phyloP scores from a whole-genome alignment of 2,113 vertebrate species.

The Cepphus grylle region DNA sequence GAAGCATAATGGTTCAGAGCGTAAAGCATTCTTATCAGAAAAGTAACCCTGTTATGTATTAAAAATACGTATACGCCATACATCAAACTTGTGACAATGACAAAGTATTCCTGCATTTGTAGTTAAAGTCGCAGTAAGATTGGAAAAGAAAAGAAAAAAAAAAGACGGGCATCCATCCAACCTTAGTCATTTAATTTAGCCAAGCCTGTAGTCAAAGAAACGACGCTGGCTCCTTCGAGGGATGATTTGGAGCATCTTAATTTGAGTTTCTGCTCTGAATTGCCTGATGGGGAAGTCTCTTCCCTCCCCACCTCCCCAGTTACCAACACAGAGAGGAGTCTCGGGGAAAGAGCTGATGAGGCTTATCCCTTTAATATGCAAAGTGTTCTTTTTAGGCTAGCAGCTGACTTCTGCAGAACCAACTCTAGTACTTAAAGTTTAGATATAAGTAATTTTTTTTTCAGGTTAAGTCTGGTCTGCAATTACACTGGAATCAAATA shows the following conservation, averaged over 20 bases:
- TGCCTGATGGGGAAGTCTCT: not conserved
- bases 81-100: not conserved
- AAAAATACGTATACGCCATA: not conserved
- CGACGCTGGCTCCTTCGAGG: not conserved
- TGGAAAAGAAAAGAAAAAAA: not conserved
- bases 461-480: not conserved
- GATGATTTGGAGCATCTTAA: not conserved
- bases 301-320: fast-evolving
- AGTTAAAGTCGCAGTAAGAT: not conserved
- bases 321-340: not conserved
- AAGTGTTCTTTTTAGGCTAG: not conserved
- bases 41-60: not conserved
- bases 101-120: not conserved
- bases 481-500: not conserved
- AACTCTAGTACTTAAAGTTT: not conserved
- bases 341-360: not conserved
- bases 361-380: not conserved
- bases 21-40: not conserved
- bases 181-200: not conserved
- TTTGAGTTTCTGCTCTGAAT: not conserved
- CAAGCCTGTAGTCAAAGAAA: not conserved
- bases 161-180: not conserved
- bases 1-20: not conserved
- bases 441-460: not conserved
- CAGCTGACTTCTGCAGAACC: not conserved